These are phyloP conservation scores for Drosophila arizonae DNA, from an alignment of 1,140 invertebrate species.

Conservation along the genomic window DNA sequence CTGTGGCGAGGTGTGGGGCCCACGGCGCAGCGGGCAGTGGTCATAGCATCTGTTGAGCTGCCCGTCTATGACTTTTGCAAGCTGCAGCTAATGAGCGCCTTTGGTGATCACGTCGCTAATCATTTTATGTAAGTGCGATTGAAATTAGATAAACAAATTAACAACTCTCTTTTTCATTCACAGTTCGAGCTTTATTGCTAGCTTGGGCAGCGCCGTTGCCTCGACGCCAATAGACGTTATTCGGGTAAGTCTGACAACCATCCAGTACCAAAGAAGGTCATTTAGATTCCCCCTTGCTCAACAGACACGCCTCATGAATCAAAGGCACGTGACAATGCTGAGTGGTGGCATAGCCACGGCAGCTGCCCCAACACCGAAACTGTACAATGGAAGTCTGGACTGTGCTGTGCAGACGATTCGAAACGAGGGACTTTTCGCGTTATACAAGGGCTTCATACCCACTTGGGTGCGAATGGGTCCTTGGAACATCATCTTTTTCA, in stretches of 20 bases:
- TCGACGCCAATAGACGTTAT: conserved; percentile 98
- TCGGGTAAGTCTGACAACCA: conserved; percentile 87
- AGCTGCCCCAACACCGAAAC: conserved; percentile 82
- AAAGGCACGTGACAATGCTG: conserved; percentile 86
- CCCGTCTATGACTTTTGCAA: conserved; percentile 97
- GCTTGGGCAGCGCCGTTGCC: conserved; percentile 95
- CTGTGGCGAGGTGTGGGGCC: conserved; percentile 96
- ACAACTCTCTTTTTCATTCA: conserved; percentile 58
- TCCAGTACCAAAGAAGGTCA: not conserved
- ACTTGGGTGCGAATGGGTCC: conserved; percentile 98
- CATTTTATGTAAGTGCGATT: conserved; percentile 91
- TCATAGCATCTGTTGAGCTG: conserved; percentile 96
- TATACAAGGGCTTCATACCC: conserved; percentile 98
- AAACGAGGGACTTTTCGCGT: conserved; percentile 89
- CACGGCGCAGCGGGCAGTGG: conserved; percentile 94
- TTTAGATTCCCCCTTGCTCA: too few relatives aligned
- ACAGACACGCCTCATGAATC: conserved; percentile 96
- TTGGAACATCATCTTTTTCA: conserved; percentile 98
- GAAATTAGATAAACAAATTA: not conserved
- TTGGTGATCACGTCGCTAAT: conserved; percentile 92
- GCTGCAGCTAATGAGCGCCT: conserved; percentile 87
- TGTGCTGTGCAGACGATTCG: conserved; percentile 89
- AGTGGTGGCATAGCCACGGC: conserved; percentile 82
- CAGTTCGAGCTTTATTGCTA: conserved; percentile 95
- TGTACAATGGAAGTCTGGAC: conserved; percentile 94